Evolutionary conservation across 2,797 vertebrate species (phyloP).

Genomic region (Hoplostethus mediterraneus): DNA sequence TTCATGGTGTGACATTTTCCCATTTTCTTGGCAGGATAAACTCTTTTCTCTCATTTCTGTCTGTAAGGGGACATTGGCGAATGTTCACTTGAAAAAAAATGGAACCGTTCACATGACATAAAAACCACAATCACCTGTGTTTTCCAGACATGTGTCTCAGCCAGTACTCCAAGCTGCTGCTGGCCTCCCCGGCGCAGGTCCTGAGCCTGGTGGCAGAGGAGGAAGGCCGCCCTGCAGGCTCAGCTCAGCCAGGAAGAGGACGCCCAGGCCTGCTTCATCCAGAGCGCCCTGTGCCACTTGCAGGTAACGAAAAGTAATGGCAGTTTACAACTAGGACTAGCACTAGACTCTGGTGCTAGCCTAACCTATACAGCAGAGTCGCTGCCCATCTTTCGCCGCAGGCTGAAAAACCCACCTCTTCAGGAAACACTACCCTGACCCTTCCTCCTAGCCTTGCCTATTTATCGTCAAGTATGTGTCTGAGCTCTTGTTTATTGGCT

Average conservation of each 20-base stretch:
- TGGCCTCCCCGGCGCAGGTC: constrained; percentile 92
- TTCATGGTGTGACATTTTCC: not conserved
- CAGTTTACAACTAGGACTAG: not conserved
- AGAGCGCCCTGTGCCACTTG: constrained; percentile 78
- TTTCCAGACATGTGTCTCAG: constrained; percentile 88
- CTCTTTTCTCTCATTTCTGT: no score
- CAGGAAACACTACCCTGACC: no score
- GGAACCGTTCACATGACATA: no score
- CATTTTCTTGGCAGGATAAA: not conserved
- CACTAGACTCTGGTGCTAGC: no score
- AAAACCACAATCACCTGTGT: constrained; percentile 6
- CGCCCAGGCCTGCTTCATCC: constrained; percentile 73
- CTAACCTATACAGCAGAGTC: no score
- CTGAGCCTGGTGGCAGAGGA: constrained; percentile 91
- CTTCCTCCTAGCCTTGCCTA: no score
- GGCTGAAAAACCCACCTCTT: no score
- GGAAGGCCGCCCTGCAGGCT: constrained; percentile 84
- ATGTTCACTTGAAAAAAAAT: no score
- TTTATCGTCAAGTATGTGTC: no score
- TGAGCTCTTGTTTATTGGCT: no score
- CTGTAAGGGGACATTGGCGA: no score
- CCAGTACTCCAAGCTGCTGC: constrained; percentile 95
- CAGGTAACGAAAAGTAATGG: constrained; percentile 60
- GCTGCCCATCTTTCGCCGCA: no score
- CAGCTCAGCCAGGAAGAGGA: constrained; percentile 85